A percentile compares a stretch with the other conserved stretches of the same genome.
phyloP scores from a whole-genome alignment of 2,797 vertebrate genomes.

The Notamacropus eugenii region DNA sequence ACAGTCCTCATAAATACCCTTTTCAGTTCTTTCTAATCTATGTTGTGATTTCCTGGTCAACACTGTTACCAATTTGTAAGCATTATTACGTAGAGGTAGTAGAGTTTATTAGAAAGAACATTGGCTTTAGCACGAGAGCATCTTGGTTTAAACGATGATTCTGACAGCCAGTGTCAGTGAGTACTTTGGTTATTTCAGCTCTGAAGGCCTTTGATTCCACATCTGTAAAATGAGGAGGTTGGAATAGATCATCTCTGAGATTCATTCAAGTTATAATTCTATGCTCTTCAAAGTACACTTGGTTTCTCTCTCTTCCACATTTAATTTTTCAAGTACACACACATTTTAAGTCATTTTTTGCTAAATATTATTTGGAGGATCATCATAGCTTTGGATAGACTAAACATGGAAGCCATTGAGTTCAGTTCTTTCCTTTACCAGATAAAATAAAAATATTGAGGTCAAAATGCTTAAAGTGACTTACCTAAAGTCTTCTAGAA shows the following conservation, averaged over 20 bases:
- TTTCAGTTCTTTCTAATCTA: not conserved
- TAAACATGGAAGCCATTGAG: not conserved
- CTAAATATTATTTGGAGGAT: not conserved
- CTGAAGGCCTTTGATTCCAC: not conserved
- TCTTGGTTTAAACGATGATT: not conserved
- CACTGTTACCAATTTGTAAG: not conserved
- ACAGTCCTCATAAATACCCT: not conserved
- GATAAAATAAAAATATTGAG: not conserved
- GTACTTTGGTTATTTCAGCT: not conserved
- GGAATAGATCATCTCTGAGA: not conserved
- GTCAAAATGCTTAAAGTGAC: not conserved
- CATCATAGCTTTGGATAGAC: not conserved
- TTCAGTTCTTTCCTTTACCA: not conserved
- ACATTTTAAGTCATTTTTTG: not conserved
- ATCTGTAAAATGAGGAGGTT: not conserved
- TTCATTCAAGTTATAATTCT: not conserved
- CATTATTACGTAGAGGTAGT: not conserved
- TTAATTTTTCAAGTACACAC: not conserved
- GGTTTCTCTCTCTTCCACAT: not conserved
- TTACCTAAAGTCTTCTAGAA: not conserved
- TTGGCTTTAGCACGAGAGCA: not conserved
- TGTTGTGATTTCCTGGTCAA: not conserved
- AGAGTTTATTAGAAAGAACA: not conserved
- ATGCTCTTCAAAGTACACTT: not conserved
- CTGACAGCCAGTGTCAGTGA: not conserved